Evolutionary conservation across 2,888 invertebrate genomes (phyloP), one percentile per base, ranked within the genome.

Genomic region (Nesidiocoris tenuis): DNA sequence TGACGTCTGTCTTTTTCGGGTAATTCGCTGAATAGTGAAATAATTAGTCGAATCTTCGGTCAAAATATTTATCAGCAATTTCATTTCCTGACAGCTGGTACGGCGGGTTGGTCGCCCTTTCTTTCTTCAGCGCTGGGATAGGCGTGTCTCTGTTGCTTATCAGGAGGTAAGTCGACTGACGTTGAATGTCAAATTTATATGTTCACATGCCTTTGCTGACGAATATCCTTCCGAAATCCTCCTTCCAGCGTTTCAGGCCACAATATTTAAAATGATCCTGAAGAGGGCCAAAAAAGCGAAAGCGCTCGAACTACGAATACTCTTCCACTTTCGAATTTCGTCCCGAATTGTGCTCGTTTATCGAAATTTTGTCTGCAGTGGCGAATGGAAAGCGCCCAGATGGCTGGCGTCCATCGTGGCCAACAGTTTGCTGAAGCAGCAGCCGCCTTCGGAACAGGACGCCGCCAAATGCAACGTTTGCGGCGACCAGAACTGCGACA

Each of bases 401-500:
- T 74, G 56, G 55, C 63, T 72, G 61, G 21, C 57, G 22, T 67
- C 54, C 2, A 72, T 54, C 55, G 19, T 65, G 16, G 39, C 56
- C 24, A 55, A 21, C 17, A 61, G 61, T 17, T 2, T 55, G 56
- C 67, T 56, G 63, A 74, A 54, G 61, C 64, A 71, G 56, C 39
- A 55, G 59, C 39, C 56, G 9, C 1, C 7, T 1, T 19, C 55
- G 1, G 54, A n/a, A 18, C 25, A 21, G 23, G 74, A 66, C 9
- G 22, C 65, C 12, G 55, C 25, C 19, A 76, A 71, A 57, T 90
- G 90, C 82, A 85, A 85, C 79, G 87, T 89, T 65, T 90, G 90
- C 82, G 88, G 88, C 74, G 86, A 86, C 74, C 84, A 85, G 59
- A 85, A 86, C 59, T 90, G 90, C 81, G 84, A 84, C 70, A 84